These are phyloP conservation scores for Temnothorax longispinosus DNA, from an alignment of 1,140 invertebrate genomes.

Conservation along the genomic window DNA sequence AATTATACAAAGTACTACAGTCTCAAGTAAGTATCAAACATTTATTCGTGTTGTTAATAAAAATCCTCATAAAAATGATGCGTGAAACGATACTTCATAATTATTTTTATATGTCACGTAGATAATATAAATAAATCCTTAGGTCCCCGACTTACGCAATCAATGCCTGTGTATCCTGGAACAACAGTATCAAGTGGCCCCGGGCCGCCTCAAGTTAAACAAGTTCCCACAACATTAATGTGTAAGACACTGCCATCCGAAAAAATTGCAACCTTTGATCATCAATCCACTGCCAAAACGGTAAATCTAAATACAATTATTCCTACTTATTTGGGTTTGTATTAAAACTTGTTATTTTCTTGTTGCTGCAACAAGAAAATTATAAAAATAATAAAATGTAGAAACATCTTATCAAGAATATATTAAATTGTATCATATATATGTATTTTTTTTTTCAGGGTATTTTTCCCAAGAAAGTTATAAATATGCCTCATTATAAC, in stretches of 20 bases:
- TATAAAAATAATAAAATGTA: background rate
- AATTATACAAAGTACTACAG: slow-evolving; percentile 58
- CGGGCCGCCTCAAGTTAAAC: slow-evolving; percentile 73
- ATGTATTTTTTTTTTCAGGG: slow-evolving; percentile 67
- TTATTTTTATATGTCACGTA: slow-evolving; percentile 1
- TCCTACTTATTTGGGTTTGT: background rate
- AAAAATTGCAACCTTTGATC: slow-evolving; percentile 72
- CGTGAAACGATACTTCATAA: background rate
- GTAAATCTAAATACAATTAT: slow-evolving; percentile 64
- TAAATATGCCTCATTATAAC: slow-evolving; percentile 77
- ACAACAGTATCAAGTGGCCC: slow-evolving; percentile 77
- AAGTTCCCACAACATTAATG: slow-evolving; percentile 62
- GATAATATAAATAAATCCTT: slow-evolving; percentile 35
- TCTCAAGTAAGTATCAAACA: slow-evolving; percentile 58
- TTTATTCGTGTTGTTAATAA: background rate
- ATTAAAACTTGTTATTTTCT: background rate
- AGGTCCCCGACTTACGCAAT: slow-evolving; percentile 67
- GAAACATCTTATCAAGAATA: background rate
- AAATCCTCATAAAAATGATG: background rate
- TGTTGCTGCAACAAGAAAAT: background rate
- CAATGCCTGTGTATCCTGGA: slow-evolving; percentile 63
- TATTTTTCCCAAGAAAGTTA: slow-evolving; percentile 74
- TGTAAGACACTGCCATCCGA: slow-evolving; percentile 75
- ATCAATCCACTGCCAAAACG: slow-evolving; percentile 77
- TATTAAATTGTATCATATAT: slow-evolving; percentile 16